phyloP scores from a whole-genome alignment of 2,797 vertebrate genomes.

The Chiloscyllium punctatum region DNA sequence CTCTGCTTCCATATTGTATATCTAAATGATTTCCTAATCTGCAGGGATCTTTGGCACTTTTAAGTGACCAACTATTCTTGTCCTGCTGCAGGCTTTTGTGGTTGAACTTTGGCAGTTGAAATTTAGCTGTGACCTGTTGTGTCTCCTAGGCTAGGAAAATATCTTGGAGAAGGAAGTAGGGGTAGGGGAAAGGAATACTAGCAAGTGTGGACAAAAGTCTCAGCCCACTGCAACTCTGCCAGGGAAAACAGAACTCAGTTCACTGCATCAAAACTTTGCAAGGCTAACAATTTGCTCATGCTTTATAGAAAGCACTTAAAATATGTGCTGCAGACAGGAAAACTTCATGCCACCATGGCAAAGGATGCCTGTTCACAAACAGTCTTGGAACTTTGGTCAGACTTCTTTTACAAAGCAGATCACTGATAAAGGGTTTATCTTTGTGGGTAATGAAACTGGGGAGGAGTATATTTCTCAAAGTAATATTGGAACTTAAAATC shows the following conservation, averaged over 20 bases:
- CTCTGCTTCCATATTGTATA: no score
- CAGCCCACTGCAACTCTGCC: background rate
- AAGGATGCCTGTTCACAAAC: background rate
- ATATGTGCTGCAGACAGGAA: background rate
- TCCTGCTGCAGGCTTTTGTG: background rate
- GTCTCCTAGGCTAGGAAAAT: background rate
- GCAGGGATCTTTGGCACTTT: background rate
- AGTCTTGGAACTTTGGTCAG: background rate
- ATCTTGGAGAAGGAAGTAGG: no score
- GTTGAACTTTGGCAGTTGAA: background rate
- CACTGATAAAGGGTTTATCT: background rate
- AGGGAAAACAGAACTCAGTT: background rate
- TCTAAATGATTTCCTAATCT: background rate
- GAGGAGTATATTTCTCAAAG: background rate
- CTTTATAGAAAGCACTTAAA: background rate
- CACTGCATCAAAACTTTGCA: background rate
- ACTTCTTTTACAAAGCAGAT: background rate
- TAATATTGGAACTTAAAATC: background rate
- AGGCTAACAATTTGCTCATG: background rate
- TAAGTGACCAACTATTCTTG: background rate
- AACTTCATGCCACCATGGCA: background rate
- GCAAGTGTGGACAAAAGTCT: background rate
- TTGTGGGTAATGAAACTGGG: background rate
- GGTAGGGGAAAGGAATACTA: background rate
- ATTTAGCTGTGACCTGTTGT: background rate